These are phyloP conservation scores for Oceanodroma leucorhoa DNA, from an alignment of 2,797 vertebrate species.

Conservation along the genomic window DNA sequence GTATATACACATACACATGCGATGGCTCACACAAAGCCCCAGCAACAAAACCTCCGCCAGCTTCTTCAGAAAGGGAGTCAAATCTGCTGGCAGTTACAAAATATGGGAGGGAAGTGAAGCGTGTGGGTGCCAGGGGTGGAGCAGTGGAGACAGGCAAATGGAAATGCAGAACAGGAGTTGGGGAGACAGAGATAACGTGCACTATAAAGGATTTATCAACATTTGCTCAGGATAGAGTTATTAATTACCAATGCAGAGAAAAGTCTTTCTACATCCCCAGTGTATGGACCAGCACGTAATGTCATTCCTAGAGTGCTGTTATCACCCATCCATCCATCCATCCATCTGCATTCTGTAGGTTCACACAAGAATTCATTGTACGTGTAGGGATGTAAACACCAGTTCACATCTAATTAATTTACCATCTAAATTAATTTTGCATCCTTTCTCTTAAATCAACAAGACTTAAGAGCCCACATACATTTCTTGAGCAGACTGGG, in stretches of 20 bases:
- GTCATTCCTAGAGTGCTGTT: conserved; percentile 41
- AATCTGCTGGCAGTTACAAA: conserved; percentile 35
- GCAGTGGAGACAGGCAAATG: conserved; percentile 35
- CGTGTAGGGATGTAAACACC: conserved; percentile 20
- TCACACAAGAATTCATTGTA: conserved; percentile 7
- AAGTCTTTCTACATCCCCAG: conserved; percentile 30
- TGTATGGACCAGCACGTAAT: conserved; percentile 13
- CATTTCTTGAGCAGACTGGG: neutral
- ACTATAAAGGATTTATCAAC: conserved; percentile 48
- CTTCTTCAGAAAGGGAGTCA: conserved; percentile 33
- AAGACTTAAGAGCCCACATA: neutral
- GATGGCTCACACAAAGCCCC: conserved; percentile 44
- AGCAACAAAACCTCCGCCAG: conserved; percentile 36
- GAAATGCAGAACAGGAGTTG: conserved; percentile 53
- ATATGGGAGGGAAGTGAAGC: conserved; percentile 25
- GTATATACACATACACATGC: conserved; percentile 14
- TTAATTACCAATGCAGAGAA: conserved; percentile 54
- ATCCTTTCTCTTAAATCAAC: conserved; percentile 33
- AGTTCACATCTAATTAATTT: conserved; percentile 47
- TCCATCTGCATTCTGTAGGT: conserved; percentile 12
- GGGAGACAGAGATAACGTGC: conserved; percentile 22
- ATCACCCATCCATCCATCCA: neutral
- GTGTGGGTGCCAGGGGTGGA: conserved; percentile 23
- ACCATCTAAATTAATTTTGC: conserved; percentile 47
- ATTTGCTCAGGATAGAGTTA: conserved; percentile 54